A percentile compares a stretch with the other conserved stretches of the same genome.
Conservation (phyloP, 2,888 invertebrate genomes). For the Frankliniella intonsa region DNA sequence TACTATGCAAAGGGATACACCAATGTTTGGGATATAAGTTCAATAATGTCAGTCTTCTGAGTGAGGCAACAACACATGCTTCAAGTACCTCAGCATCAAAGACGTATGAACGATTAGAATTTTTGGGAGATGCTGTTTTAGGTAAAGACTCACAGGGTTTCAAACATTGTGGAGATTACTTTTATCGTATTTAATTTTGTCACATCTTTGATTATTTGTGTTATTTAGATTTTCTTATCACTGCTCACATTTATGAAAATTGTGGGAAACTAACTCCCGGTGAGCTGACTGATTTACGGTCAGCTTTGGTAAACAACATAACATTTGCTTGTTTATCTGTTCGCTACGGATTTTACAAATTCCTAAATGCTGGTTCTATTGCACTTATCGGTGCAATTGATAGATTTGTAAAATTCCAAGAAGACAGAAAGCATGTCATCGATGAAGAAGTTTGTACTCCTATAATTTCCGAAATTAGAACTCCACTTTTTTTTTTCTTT, state of each 20-base stretch:
- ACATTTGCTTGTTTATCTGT: constrained; percentile 89
- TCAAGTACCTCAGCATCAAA: constrained; percentile 66
- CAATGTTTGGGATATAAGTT: constrained; percentile 68
- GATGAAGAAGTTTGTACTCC: constrained; percentile 56
- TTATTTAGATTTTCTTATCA: constrained; percentile 73
- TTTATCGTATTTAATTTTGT: background rate
- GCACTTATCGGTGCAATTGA: constrained; percentile 53
- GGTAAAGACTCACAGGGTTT: constrained; percentile 45
- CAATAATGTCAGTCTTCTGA: constrained; percentile 69
- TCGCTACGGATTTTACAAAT: constrained; percentile 77
- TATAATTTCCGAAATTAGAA: background rate
- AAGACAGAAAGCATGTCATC: constrained; percentile 55
- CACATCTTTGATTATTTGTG: constrained; percentile 1
- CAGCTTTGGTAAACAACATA: constrained; percentile 93
- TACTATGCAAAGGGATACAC: constrained; percentile 51
- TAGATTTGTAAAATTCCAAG: constrained; percentile 61
- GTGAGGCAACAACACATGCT: constrained; percentile 91
- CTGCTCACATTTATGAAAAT: constrained; percentile 79
- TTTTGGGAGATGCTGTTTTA: constrained; percentile 84
- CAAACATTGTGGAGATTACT: constrained; percentile 38
- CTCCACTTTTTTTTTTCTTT: background rate
- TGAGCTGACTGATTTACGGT: constrained; percentile 85
- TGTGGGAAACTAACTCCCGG: constrained; percentile 69
- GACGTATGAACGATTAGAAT: constrained; percentile 84
- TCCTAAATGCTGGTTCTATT: constrained; percentile 54